These are phyloP conservation scores for Caranx melampygus DNA, from an alignment of 2,113 vertebrate species.

Conservation along the genomic window DNA sequence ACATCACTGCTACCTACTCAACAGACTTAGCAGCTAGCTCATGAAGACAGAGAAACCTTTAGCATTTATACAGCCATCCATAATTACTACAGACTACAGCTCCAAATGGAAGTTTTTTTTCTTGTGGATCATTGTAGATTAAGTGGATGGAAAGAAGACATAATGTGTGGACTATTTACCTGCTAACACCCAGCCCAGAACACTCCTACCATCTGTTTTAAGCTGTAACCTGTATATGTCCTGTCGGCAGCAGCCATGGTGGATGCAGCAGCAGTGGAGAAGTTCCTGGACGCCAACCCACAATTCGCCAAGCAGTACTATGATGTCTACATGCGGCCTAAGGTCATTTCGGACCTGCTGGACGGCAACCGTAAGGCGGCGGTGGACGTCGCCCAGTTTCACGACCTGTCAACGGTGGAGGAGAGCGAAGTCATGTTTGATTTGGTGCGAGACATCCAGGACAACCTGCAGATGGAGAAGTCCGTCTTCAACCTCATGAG, in stretches of 20 bases:
- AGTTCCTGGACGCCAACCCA: slow-evolving; percentile 89
- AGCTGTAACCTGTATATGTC: not conserved
- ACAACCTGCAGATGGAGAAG: slow-evolving; percentile 88
- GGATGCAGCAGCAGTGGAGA: slow-evolving; percentile 86
- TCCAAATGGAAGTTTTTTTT: not conserved
- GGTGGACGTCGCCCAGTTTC: slow-evolving; percentile 81
- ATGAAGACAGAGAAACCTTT: not conserved
- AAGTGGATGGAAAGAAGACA: not conserved
- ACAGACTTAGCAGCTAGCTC: not conserved
- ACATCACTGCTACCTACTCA: too few relatives aligned
- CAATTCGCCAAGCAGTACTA: slow-evolving; percentile 89
- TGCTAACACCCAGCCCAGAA: not conserved
- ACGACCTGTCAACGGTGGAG: slow-evolving; percentile 81
- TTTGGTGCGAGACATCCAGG: slow-evolving; percentile 89
- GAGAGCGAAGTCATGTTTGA: slow-evolving; percentile 92
- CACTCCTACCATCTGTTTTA: not conserved
- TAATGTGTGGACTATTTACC: not conserved
- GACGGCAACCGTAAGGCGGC: slow-evolving; percentile 70
- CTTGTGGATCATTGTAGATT: not conserved
- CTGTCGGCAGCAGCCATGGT: slow-evolving; percentile 70
- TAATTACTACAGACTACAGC: not conserved
- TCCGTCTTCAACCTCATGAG: slow-evolving; percentile 88
- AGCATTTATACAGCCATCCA: not conserved
- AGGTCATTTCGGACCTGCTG: slow-evolving; percentile 85
- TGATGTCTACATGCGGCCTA: slow-evolving; percentile 82